A percentile compares a stretch with the other conserved stretches of the same genome.
phyloP scores from a whole-genome alignment of 2,797 vertebrate species.

The Pempheris klunzingeri region DNA sequence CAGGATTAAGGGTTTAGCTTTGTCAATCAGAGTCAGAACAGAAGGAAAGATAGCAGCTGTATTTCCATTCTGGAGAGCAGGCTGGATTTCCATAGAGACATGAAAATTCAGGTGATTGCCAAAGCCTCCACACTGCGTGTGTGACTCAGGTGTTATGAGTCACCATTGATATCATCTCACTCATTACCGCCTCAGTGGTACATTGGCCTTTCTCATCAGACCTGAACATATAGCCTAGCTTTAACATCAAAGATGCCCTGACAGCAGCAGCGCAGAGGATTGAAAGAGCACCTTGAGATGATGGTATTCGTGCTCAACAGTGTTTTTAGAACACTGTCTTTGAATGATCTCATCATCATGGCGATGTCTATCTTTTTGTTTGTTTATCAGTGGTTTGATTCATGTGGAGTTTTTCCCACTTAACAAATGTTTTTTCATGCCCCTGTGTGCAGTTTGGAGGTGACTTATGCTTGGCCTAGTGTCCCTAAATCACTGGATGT shows the following conservation, averaged over 20 bases:
- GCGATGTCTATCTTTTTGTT: not conserved
- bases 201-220: constrained; percentile 42
- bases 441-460: not conserved
- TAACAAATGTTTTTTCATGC: constrained; percentile 1
- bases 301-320: constrained; percentile 17
- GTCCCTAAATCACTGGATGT: not conserved
- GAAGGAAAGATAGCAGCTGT: constrained; percentile 62
- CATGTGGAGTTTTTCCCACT: not conserved
- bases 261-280: constrained; percentile 14
- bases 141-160: constrained; percentile 76
- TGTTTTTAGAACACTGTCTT: not conserved
- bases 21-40: constrained; percentile 72
- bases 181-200: constrained; percentile 58
- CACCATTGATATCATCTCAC: constrained; percentile 66
- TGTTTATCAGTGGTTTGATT: too few relatives aligned
- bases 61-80: constrained; percentile 48
- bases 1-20: constrained; percentile 78
- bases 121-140: constrained; percentile 32
- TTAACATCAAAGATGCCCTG: constrained; percentile 50
- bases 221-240: constrained; percentile 51
- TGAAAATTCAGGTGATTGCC: constrained; percentile 57
- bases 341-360: constrained; percentile 7
- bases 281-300: constrained; percentile 30
- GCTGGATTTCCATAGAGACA: constrained; percentile 66
- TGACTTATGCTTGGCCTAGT: not conserved